Conservation (phyloP, 2,113 vertebrate species). For the Himantopus leucocephalus region DNA sequence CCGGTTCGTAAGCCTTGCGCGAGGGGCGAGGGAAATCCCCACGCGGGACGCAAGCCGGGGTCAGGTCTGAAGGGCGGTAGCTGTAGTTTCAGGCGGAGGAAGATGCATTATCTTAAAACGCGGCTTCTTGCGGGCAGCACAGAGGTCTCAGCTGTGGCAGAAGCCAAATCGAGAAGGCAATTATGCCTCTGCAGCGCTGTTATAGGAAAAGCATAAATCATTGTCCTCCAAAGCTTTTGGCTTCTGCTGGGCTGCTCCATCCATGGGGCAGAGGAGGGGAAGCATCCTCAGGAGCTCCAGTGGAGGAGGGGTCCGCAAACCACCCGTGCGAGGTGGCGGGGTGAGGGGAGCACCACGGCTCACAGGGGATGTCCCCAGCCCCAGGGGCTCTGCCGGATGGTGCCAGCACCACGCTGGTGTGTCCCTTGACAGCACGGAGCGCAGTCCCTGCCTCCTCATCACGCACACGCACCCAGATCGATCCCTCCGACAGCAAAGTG, state of each 20-base stretch:
- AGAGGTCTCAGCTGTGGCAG: neutral
- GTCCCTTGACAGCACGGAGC: neutral
- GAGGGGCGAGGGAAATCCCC: neutral
- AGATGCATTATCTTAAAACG: neutral
- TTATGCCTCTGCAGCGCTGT: neutral
- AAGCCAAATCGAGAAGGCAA: neutral
- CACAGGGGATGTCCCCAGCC: neutral
- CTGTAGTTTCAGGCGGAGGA: neutral
- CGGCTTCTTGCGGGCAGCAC: neutral
- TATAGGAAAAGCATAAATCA: neutral
- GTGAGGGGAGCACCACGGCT: neutral
- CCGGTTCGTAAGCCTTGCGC: rapidly evolving
- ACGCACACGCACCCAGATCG: rapidly evolving
- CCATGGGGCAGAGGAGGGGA: neutral
- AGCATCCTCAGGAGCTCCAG: neutral
- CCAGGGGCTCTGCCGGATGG: neutral
- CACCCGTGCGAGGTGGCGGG: rapidly evolving
- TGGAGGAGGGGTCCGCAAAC: neutral
- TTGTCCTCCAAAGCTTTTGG: neutral
- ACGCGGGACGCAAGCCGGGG: rapidly evolving
- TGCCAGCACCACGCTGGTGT: neutral
- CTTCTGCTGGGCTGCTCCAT: neutral
- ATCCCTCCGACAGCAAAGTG: neutral
- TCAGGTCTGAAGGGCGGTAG: neutral
- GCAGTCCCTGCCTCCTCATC: neutral